Conservation (phyloP, 2,888 invertebrate genomes). For the Branchipolynoe longqiensis region DNA sequence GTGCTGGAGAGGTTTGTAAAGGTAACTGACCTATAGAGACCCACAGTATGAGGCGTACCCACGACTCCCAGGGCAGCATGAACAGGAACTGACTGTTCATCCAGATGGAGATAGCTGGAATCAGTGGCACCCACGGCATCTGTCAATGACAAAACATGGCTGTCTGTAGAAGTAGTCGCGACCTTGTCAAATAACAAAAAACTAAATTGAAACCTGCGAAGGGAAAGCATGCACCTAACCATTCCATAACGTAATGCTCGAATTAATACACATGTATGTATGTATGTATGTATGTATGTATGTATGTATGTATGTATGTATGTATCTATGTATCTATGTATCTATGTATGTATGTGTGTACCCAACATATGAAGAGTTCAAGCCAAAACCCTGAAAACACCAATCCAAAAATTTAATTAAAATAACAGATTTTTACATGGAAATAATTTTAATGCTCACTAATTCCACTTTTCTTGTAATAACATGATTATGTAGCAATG, state of each 20-base stretch:
- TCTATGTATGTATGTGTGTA: too few relatives aligned
- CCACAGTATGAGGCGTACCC: background rate
- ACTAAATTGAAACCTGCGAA: background rate
- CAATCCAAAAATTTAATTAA: too few relatives aligned
- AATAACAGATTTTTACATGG: too few relatives aligned
- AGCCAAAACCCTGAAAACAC: too few relatives aligned
- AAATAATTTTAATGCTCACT: too few relatives aligned
- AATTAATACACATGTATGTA: background rate
- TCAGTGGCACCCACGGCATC: constrained; percentile 16
- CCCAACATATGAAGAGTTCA: too few relatives aligned
- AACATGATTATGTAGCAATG: too few relatives aligned
- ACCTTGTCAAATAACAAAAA: background rate
- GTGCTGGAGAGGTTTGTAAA: too few relatives aligned
- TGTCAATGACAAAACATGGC: background rate
- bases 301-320: too few relatives aligned
- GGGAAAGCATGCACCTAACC: too few relatives aligned
- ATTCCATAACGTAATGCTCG: background rate
- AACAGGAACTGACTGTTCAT: constrained; percentile 26
- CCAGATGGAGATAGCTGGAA: background rate
- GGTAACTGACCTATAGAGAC: constrained; percentile 24
- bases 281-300: background rate
- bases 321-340: too few relatives aligned
- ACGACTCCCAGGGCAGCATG: background rate
- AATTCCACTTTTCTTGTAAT: too few relatives aligned
- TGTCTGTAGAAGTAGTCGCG: background rate